These are phyloP conservation scores for Bedellia somnulentella DNA, from an alignment of 2,888 invertebrate species.

Conservation along the genomic window DNA sequence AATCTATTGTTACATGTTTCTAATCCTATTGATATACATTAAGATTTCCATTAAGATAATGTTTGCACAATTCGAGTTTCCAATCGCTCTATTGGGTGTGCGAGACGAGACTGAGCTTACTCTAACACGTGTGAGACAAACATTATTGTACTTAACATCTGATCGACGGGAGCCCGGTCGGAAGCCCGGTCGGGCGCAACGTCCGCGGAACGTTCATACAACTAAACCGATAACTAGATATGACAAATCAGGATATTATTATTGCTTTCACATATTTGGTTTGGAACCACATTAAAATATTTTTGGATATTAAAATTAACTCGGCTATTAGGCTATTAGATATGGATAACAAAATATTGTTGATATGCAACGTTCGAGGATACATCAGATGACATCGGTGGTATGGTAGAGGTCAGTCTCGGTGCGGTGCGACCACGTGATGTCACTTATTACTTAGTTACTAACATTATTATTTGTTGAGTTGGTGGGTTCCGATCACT, in stretches of 20 bases:
- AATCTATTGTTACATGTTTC: constrained; percentile 31
- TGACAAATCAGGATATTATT: too few relatives aligned
- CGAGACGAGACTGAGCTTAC: constrained; percentile 48
- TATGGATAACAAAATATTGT: constrained; percentile 34
- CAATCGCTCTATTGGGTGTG: constrained; percentile 42
- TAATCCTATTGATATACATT: constrained; percentile 55
- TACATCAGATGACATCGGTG: constrained; percentile 54
- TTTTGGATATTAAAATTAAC: constrained; percentile 38
- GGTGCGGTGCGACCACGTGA: constrained; percentile 21
- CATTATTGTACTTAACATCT: too few relatives aligned
- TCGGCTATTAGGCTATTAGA: constrained; percentile 18
- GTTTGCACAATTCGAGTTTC: too few relatives aligned
- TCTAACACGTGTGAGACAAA: too few relatives aligned
- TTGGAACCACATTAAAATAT: constrained; percentile 35
- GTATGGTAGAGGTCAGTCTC: constrained; percentile 41
- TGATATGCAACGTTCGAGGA: constrained; percentile 59
- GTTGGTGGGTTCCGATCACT: background rate
- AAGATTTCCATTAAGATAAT: constrained; percentile 35
- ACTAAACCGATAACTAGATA: too few relatives aligned
- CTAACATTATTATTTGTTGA: background rate
- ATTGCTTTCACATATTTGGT: too few relatives aligned
- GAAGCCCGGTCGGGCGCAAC: too few relatives aligned
- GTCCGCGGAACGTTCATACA: too few relatives aligned
- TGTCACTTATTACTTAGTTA: constrained; percentile 15
- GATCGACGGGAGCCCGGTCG: too few relatives aligned